These are phyloP conservation scores for Hippocampus kuda DNA, from an alignment of 2,797 vertebrate genomes.

Conservation along the genomic window DNA sequence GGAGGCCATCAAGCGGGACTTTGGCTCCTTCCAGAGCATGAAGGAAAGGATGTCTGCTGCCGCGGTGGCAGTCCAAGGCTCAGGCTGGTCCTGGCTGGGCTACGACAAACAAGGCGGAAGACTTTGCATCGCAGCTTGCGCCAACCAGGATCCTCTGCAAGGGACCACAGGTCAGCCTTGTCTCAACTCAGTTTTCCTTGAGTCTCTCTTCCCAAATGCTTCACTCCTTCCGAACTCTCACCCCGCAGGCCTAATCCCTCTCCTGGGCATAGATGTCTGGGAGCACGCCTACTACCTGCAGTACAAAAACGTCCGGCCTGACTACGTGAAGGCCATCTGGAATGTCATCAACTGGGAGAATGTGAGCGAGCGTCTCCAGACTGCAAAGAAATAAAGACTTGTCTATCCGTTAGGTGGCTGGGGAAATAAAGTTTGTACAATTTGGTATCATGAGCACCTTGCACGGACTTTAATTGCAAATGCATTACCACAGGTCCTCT, in stretches of 20 bases:
- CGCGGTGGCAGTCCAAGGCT: slow-evolving; percentile 89
- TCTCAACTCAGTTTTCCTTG: neutral
- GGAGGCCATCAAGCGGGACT: slow-evolving; percentile 89
- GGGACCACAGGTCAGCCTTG: slow-evolving; percentile 81
- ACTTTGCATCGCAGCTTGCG: slow-evolving; percentile 78
- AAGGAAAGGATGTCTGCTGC: slow-evolving; percentile 85
- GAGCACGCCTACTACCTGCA: slow-evolving; percentile 98
- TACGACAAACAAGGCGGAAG: slow-evolving; percentile 78
- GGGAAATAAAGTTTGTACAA: slow-evolving; percentile 10
- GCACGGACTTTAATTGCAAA: neutral
- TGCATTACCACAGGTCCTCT: neutral
- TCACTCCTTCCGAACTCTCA: neutral
- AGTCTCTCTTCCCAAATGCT: neutral
- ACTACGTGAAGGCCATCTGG: slow-evolving; percentile 98
- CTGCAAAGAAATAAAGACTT: slow-evolving; percentile 71
- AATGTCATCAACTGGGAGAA: slow-evolving; percentile 96
- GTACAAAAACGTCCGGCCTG: slow-evolving; percentile 95
- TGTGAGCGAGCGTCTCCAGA: slow-evolving; percentile 75
- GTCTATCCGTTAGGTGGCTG: slow-evolving; percentile 1
- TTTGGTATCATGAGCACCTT: slow-evolving; percentile 5
- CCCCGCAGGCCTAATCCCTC: slow-evolving; percentile 78
- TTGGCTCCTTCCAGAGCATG: slow-evolving; percentile 88
- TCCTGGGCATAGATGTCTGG: slow-evolving; percentile 97
- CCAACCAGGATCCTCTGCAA: slow-evolving; percentile 94
- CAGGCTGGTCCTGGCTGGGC: slow-evolving; percentile 98